phyloP scores from a whole-genome alignment of 2,888 invertebrate genomes.

The Drymonia ruficornis region DNA sequence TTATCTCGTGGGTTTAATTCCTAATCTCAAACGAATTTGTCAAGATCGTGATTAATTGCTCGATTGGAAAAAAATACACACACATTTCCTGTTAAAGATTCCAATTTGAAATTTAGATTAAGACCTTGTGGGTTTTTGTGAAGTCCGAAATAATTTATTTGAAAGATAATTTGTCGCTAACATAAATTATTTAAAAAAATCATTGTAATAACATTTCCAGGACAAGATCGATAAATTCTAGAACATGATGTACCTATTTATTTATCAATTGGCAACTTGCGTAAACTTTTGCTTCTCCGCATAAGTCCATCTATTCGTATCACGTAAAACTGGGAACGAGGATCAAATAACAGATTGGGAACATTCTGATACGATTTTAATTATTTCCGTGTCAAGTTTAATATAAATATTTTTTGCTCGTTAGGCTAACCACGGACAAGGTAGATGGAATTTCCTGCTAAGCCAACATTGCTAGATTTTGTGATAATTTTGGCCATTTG shows the following conservation, averaged over 20 bases:
- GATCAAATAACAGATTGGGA: conserved; percentile 28
- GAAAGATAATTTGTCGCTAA: no score
- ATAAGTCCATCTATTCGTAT: conserved; percentile 31
- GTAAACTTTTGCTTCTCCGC: conserved; percentile 25
- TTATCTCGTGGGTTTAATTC: conserved; percentile 7
- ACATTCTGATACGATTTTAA: not conserved
- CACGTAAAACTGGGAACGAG: conserved; percentile 24
- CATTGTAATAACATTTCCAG: no score
- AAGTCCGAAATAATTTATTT: no score
- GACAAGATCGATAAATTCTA: not conserved
- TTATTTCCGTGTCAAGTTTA: not conserved
- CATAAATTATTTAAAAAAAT: no score
- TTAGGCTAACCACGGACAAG: no score
- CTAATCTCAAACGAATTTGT: conserved; percentile 9
- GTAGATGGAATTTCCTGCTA: no score
- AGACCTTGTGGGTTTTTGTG: no score
- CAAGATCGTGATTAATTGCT: conserved; percentile 14
- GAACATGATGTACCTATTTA: not conserved
- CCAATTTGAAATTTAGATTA: not conserved
- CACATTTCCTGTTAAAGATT: not conserved
- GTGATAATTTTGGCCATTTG: no score
- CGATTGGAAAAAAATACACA: conserved; percentile 7
- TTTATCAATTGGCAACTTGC: conserved; percentile 4
- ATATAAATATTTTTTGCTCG: not conserved
- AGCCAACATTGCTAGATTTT: no score